Conservation (phyloP, 2,888 invertebrate genomes). For the Oscheius sp. region DNA sequence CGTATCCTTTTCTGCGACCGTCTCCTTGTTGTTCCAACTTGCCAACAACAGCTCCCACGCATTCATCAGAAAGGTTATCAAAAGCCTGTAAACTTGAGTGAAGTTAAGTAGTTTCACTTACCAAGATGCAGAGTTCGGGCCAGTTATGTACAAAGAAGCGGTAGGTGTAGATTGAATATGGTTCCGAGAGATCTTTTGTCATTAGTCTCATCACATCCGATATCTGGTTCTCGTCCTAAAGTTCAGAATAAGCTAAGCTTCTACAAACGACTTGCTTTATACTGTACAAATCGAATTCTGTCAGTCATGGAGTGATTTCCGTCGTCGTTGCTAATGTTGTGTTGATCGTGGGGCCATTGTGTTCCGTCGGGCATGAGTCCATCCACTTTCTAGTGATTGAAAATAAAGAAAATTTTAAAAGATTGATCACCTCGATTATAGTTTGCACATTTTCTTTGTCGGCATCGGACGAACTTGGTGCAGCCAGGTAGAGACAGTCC, state of each 20-base stretch:
- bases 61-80: constrained; percentile 73
- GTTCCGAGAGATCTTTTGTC: constrained; percentile 98
- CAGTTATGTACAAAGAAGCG: constrained; percentile 99
- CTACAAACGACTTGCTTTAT: constrained; percentile 13
- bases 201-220: constrained; percentile 98
- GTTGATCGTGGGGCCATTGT: constrained; percentile 59
- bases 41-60: constrained; percentile 98
- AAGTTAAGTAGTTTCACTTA: constrained; percentile 75
- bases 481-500: constrained; percentile 9
- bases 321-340: constrained; percentile 55
- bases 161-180: constrained; percentile 99
- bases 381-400: not conserved
- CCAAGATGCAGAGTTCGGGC: constrained; percentile 97
- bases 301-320: constrained; percentile 2
- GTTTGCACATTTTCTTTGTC: not conserved
- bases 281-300: constrained; percentile 40
- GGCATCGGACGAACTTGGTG: not conserved
- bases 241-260: not conserved
- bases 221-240: constrained; percentile 92
- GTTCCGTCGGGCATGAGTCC: constrained; percentile 54
- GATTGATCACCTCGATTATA: not conserved
- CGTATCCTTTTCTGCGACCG: constrained; percentile 84
- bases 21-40: constrained; percentile 79
- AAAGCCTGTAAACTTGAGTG: constrained; percentile 1
- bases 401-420: not conserved